Evolutionary conservation across 1,140 invertebrate genomes (phyloP).

Genomic region (Coptotermes formosanus): DNA sequence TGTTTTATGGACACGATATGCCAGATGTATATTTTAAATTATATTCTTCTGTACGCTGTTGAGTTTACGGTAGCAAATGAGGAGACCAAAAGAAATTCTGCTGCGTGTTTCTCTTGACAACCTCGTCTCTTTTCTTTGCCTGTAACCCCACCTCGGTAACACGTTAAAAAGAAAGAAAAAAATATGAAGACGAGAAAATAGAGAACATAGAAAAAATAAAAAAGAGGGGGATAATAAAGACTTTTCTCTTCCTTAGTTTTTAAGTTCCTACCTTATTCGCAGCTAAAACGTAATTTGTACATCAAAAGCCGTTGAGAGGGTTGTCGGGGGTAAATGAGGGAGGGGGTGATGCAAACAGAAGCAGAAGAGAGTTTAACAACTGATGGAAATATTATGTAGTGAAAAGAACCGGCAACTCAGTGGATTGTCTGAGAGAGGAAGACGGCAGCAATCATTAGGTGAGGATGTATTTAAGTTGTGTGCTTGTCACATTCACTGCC

Average conservation of each 20-base stretch:
- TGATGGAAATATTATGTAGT: background rate
- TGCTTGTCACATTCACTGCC: background rate
- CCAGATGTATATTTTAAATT: background rate
- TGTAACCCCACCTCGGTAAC: background rate
- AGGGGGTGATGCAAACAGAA: background rate
- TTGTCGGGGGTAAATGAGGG: background rate
- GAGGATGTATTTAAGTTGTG: background rate
- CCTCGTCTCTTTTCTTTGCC: background rate
- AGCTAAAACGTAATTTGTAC: slow-evolving; percentile 19
- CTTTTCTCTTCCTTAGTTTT: slow-evolving; percentile 5
- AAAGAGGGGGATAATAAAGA: slow-evolving; percentile 12
- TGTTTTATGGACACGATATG: background rate
- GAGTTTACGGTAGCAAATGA: background rate
- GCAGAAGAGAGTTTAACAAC: background rate
- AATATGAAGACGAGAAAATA: background rate
- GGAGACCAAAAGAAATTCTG: background rate
- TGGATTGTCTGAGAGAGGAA: background rate
- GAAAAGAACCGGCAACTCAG: background rate
- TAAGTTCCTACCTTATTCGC: background rate
- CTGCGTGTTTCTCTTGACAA: background rate
- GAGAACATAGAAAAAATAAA: background rate
- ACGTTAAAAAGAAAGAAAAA: background rate
- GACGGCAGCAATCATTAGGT: background rate
- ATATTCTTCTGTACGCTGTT: background rate
- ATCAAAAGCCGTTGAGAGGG: slow-evolving; percentile 9